Conservation (phyloP, 2,797 vertebrate genomes). For the Spinus olivaceus region DNA sequence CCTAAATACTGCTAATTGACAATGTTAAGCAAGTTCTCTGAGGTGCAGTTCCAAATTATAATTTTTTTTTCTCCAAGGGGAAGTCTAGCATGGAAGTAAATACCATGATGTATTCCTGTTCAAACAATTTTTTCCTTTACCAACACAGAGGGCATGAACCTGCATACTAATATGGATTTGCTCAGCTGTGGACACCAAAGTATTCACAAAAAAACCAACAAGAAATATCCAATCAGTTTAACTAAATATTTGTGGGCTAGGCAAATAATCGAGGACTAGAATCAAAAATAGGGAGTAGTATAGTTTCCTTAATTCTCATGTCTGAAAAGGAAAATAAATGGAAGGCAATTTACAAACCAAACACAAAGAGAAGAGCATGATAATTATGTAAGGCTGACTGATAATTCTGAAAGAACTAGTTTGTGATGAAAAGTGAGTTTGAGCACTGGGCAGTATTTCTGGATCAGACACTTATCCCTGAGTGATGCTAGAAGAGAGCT, state of each 20-base stretch:
- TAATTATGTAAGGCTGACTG: background rate
- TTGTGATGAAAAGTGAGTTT: background rate
- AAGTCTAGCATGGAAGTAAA: background rate
- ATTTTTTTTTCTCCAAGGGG: background rate
- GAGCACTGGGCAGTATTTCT: background rate
- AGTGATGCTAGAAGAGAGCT: background rate
- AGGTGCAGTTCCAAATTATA: background rate
- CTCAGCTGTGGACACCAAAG: background rate
- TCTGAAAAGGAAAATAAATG: background rate
- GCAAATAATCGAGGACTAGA: background rate
- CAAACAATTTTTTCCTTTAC: background rate
- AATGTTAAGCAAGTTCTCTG: background rate
- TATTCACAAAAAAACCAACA: background rate
- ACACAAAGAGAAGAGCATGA: background rate
- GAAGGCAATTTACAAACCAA: background rate
- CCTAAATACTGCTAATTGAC: background rate
- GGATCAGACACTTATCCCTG: background rate
- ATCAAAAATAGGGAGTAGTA: background rate
- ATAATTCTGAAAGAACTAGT: background rate
- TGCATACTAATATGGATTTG: background rate
- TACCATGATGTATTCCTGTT: background rate
- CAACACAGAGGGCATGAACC: background rate
- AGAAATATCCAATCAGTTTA: background rate
- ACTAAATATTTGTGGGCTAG: background rate
- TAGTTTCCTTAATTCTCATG: background rate